Base-by-base conservation (phyloP, 1,140 invertebrate genomes). In the Brachionus rubens region DNA sequence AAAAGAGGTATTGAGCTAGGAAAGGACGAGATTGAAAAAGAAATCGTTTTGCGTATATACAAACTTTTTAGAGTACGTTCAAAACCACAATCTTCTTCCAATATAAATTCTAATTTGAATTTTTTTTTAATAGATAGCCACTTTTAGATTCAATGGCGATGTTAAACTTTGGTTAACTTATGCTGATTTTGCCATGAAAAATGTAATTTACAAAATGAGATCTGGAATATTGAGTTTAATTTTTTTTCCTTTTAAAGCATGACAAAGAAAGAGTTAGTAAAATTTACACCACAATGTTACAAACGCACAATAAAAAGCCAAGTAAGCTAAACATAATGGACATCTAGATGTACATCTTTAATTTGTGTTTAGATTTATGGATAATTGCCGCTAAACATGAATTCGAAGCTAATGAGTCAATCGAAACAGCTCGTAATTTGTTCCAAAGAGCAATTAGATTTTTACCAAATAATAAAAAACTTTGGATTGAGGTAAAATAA, bases 361-460 rank as follows among this genome's bases (percentile, higher is more conserved):
- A 21, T 36, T 36, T 3, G 9, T 36, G 3, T 9, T 36, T 46
- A 85, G 88, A 90, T 79, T 85, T 90, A 72, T 91, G 90, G 90
- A 86, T 89, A 46, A 80, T 89, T 75, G 90, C 90, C 6, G 89
- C 89, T 14, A 88, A 88, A 79, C 91, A 88, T 88, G 90, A 92
- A 83, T 87, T 88, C 78, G 88, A 91, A 81, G 88, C 90, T 77
- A 88, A 87, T 77, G 85, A 88, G 16, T 89, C 88, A 79, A 79
- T 87, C 5, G 87, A 89, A n/a, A 89, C 84, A 80, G 90, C 90
- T 21, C 85, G 89, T 78, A 86, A 85, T 65, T 86, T 89, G 78
- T 81, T 91, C 10, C 83, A 90, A 36, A 87, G 88, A 81, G 91
- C 89, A 2, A 82, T 91, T 40, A 86, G 89, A 70, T 86, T 89